Evolutionary conservation across 2,113 vertebrate genomes (phyloP).

Genomic region (Hylia prasina): DNA sequence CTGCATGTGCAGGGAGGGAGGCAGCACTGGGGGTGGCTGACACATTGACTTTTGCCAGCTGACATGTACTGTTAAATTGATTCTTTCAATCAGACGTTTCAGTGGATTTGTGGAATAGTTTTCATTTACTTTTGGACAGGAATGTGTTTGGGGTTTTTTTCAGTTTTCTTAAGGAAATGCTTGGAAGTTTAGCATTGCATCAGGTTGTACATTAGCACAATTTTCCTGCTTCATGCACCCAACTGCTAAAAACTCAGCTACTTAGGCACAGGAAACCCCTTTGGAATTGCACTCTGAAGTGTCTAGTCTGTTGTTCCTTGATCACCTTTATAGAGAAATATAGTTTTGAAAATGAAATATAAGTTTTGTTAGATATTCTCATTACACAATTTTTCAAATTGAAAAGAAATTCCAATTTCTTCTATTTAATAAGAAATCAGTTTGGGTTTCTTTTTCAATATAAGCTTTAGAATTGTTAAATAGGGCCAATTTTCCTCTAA

Average conservation of each 20-base stretch:
- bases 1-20: not conserved
- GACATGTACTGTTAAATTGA: not conserved
- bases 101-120: not conserved
- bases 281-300: not conserved
- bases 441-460: not conserved
- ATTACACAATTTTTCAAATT: not conserved
- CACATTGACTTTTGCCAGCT: not conserved
- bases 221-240: not conserved
- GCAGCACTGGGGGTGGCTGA: not conserved
- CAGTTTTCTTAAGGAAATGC: not conserved
- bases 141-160: accelerated
- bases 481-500: not conserved
- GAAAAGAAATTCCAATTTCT: not conserved
- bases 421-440: not conserved
- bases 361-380: too few species aligned
- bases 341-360: not conserved
- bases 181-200: not conserved
- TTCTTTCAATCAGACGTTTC: not conserved
- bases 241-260: not conserved
- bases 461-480: not conserved
- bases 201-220: not conserved
- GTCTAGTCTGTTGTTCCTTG: not conserved
- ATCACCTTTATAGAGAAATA: not conserved
- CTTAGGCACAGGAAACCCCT: not conserved
- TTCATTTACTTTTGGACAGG: not conserved